Evolutionary conservation across 1,140 invertebrate genomes (phyloP), one percentile per base, ranked within the genome.

Genomic region (Drosophila chauvacae): DNA sequence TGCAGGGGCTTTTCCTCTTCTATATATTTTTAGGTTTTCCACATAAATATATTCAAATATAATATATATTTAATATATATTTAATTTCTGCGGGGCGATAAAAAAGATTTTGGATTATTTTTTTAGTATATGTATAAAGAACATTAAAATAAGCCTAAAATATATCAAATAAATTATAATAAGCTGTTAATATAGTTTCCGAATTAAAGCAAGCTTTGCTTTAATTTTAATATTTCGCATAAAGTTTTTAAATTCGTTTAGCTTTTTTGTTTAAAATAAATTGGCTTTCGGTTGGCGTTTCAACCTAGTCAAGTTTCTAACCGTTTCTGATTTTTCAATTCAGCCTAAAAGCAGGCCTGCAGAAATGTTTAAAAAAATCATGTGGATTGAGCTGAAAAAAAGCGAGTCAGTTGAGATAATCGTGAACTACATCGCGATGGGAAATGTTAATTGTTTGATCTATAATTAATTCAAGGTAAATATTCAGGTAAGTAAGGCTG

Each of bases 381-480:
- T 30, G 7, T 14, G 18, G 20, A 9, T 55, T 14, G 16, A 37
- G 2, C 7, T 55, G 41, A 18, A 35, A 53, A 56, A 23, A 23
- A 28, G 1, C 9, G 7, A 37, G 53, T 14, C 2, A 39, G 18
- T 23, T 3, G 23, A 37, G 16, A 55, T 37, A 10, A 39, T 56
- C 20, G 11, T 37, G 14, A 9, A 37, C 20, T 37, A 23, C 4
- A 55, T 23, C 4, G 14, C 23, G 2, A 16, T 55, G 33, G 20
- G 14, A 37, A 55, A 37, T 13, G 20, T 56, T 39, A 39, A 39
- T 39, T 23, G 14, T n/a, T 56, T 56, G 33, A 39, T 39, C 35
- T 56, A n/a, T 56, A 56, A 56, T 39, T 39, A 39, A 14, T 39
- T 56, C 53, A 56, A 56, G 53, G 53, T 9, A 16, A 20, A 39